Percentiles rank a stretch among this genome's conserved stretches.
phyloP scores from a whole-genome alignment of 2,797 vertebrate species.

The Carcharodon carcharias region DNA sequence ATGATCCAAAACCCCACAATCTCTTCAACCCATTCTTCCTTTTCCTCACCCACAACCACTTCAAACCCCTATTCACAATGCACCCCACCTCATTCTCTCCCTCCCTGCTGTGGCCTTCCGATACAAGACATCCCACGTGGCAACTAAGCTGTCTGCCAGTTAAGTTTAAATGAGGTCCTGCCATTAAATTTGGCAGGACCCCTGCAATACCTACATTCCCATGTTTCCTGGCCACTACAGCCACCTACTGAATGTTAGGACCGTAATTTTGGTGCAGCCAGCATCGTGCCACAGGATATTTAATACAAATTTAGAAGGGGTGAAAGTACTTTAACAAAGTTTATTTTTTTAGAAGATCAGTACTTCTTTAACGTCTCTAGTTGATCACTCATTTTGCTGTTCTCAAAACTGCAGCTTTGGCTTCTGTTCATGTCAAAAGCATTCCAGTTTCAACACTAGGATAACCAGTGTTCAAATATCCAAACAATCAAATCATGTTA shows the following conservation, averaged over 20 bases:
- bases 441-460: background rate
- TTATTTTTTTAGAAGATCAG: background rate
- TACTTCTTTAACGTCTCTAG: background rate
- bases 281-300: background rate
- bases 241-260: background rate
- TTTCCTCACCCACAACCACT: background rate
- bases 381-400: background rate
- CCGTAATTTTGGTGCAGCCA: background rate
- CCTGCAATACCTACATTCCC: background rate
- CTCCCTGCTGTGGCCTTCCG: background rate
- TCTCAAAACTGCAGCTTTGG: background rate
- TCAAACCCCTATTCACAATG: background rate
- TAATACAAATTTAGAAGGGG: background rate
- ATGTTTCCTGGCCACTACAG: background rate
- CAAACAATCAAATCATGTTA: background rate
- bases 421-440: background rate
- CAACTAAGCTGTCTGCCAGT: background rate
- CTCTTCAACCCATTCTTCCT: no score
- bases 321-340: background rate
- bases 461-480: background rate
- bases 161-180: background rate
- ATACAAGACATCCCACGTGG: background rate
- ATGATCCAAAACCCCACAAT: background rate
- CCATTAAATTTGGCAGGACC: background rate
- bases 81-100: background rate